These are phyloP conservation scores for Alloscopus bannaensis DNA, from an alignment of 2,888 invertebrate genomes.

Conservation along the genomic window DNA sequence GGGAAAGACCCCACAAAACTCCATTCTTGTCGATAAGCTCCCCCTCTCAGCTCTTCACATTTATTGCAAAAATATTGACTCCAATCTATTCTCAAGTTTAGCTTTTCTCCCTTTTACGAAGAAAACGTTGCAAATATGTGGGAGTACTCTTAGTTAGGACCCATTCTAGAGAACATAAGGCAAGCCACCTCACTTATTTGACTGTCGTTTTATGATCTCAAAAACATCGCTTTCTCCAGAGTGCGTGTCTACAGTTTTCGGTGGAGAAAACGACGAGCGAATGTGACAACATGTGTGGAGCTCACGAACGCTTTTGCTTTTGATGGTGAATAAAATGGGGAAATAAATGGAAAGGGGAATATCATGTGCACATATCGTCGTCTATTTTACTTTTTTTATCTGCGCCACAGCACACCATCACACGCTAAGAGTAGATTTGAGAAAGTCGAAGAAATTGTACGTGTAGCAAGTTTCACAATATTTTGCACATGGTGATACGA, in stretches of 20 bases:
- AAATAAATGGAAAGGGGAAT: constrained; percentile 29
- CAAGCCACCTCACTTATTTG: too few species aligned
- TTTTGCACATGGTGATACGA: too few species aligned
- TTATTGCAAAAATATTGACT: constrained; percentile 18
- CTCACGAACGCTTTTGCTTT: constrained; percentile 13
- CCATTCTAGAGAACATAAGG: too few species aligned
- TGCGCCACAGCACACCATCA: too few species aligned
- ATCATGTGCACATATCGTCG: neutral
- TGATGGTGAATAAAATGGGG: constrained; percentile 36
- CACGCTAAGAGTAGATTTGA: too few species aligned
- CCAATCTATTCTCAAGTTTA: neutral
- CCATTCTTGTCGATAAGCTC: neutral
- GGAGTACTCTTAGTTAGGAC: too few species aligned
- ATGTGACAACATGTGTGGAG: constrained; percentile 49
- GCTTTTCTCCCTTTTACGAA: neutral
- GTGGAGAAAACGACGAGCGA: constrained; percentile 29
- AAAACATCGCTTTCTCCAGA: too few species aligned
- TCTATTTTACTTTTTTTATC: constrained; percentile 22
- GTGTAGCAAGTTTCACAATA: too few species aligned
- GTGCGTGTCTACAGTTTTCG: too few species aligned
- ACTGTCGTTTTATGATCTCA: too few species aligned
- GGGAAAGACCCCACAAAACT: neutral
- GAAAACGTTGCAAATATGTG: constrained; percentile 7
- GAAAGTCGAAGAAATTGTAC: too few species aligned
- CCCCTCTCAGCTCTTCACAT: neutral